Evolutionary conservation across 1,140 invertebrate genomes (phyloP), one percentile per base, ranked within the genome.

Genomic region (Coboldia fuscipes): DNA sequence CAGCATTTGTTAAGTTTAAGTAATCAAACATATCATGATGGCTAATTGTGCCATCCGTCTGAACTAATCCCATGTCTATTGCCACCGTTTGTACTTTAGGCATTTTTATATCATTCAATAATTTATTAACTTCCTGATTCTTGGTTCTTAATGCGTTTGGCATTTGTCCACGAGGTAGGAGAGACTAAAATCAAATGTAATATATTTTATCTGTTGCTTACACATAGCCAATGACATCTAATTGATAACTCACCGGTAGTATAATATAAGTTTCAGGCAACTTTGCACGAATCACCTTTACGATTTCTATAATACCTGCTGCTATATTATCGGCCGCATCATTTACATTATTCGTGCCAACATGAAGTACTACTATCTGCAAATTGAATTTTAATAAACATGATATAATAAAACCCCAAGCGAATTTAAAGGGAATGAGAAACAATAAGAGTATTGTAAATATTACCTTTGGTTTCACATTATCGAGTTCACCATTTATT

Each of bases 1-100:
- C 84, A 33, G 70, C 61, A 55, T 77, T 74, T 3, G 80, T 85
- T 21, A 85, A 63, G 48, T 86, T 76, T 19, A 88, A 63, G 56
- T 85, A 90, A 56, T 92, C 86, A 47, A 54, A 54, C 77, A 90
- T 82, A 50, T 89, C 84, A 46, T 73, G 72, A 48, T 82, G 76
- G 49, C 72, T 78, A 35, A 90, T 84, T 16, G 66, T 70, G 7
- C 76, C 80, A 56, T 84, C 77, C 26, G 62, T 61, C 45, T 77
- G 70, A 23, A 86, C 65, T 42, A 82, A 66, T 17, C 72, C 72
- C 45, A 78, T 72, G 46, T 81, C 77, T 41, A 80, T 75, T 37
- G 59, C 55, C 27, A 82, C 66, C 34, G 76, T 61, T 57, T 78
- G 76, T 15, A 73, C 66, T 46, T 69, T 67, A 35, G 61, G 53